Percentiles rank a stretch among this genome's conserved stretches.
These are phyloP conservation scores for Orthonevra nobilis DNA, from an alignment of 2,888 invertebrate species.

Conservation along the genomic window DNA sequence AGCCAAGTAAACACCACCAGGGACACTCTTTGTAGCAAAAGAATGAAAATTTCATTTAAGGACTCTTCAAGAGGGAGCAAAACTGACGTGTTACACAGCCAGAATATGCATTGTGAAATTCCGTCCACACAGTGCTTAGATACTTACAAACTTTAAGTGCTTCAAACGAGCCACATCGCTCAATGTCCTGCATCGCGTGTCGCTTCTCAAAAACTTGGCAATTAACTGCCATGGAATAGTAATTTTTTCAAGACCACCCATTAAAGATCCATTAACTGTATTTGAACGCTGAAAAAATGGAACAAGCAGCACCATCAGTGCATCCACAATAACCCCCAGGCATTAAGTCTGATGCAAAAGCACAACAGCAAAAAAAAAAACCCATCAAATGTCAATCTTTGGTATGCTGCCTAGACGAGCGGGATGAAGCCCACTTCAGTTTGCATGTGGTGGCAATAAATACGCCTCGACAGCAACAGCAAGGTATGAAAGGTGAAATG, in stretches of 20 bases:
- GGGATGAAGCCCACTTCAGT: slow-evolving; percentile 16
- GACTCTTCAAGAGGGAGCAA: slow-evolving; percentile 36
- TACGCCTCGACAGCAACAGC: slow-evolving; percentile 52
- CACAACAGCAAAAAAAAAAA: slow-evolving; percentile 22
- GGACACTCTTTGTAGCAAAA: slow-evolving; percentile 21
- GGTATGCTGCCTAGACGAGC: slow-evolving; percentile 44
- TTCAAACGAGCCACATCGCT: slow-evolving; percentile 58
- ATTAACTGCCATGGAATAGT: slow-evolving; percentile 56
- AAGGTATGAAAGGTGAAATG: slow-evolving; percentile 65
- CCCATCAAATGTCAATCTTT: slow-evolving; percentile 70
- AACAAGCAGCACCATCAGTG: slow-evolving; percentile 37
- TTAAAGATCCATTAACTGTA: slow-evolving; percentile 68
- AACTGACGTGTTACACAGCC: slow-evolving; percentile 60
- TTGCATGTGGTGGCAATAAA: slow-evolving; percentile 67
- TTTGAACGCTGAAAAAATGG: slow-evolving; percentile 44
- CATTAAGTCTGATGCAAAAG: too few relatives aligned
- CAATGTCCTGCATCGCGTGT: slow-evolving; percentile 53
- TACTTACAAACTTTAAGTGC: slow-evolving; percentile 48
- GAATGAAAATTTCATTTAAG: slow-evolving; percentile 37
- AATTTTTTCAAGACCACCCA: slow-evolving; percentile 54
- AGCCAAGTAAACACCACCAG: slow-evolving; percentile 67
- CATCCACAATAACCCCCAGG: slow-evolving; percentile 26
- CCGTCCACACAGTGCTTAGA: too few relatives aligned
- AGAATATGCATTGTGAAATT: slow-evolving; percentile 36
- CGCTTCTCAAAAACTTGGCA: slow-evolving; percentile 50